These are phyloP conservation scores for Echinops telfairi DNA, from an alignment of 2,113 vertebrate species.

Conservation along the genomic window DNA sequence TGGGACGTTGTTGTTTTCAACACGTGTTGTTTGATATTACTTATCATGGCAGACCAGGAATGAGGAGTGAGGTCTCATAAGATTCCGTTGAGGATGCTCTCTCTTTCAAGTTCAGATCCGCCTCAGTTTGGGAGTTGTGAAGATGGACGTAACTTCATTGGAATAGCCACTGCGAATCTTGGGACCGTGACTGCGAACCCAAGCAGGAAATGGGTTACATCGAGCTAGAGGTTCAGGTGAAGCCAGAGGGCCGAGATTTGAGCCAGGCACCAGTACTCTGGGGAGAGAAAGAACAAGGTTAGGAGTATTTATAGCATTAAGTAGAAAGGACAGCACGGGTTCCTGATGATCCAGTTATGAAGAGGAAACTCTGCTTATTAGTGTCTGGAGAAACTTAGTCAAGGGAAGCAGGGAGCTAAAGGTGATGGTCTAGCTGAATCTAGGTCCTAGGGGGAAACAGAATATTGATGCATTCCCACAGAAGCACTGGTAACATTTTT, in stretches of 20 bases:
- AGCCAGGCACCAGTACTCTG: not conserved
- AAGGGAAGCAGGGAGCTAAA: constrained; percentile 36
- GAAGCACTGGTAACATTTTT: constrained; percentile 23
- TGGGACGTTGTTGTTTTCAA: constrained; percentile 64
- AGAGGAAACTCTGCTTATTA: constrained; percentile 19
- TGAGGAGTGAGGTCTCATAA: constrained; percentile 34
- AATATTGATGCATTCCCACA: not conserved
- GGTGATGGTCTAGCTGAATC: not conserved
- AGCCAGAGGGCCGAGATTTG: constrained; percentile 5
- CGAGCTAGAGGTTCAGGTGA: not conserved
- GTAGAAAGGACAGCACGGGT: constrained; percentile 34
- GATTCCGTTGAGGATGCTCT: constrained; percentile 9
- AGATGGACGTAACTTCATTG: constrained; percentile 1
- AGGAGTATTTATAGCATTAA: constrained; percentile 17
- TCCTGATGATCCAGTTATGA: constrained; percentile 51
- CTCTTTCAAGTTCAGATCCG: not conserved
- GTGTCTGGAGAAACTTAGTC: constrained; percentile 20
- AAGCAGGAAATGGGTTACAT: constrained; percentile 15
- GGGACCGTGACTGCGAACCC: constrained; percentile 26
- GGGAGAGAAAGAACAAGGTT: not conserved
- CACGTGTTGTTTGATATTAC: constrained; percentile 64
- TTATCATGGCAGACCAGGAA: constrained; percentile 59
- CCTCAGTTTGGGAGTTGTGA: constrained; percentile 19
- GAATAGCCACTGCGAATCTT: constrained; percentile 21
- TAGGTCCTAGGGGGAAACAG: constrained; percentile 27